Percentiles rank a stretch among this genome's conserved stretches.
Evolutionary conservation across 64 coral and sea anemone genomes (phyloP).

Genomic region (Pachyseris speciosa): DNA sequence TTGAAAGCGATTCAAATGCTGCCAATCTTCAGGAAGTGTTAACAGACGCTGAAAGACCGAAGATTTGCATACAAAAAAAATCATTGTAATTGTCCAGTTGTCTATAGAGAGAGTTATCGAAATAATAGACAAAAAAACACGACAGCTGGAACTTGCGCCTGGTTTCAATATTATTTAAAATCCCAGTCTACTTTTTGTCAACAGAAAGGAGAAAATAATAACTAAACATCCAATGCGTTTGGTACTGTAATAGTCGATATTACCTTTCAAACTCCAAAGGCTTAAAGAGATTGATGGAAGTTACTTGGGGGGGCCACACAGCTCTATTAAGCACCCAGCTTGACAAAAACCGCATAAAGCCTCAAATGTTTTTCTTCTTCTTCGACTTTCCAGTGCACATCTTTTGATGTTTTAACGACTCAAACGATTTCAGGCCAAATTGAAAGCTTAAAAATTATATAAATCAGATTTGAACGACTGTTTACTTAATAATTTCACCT

Average conservation of each 20-base stretch:
- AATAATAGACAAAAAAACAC: neutral
- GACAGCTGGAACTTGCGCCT: neutral
- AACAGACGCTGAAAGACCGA: neutral
- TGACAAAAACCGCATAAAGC: neutral
- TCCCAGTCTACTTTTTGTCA: neutral
- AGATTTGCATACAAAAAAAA: neutral
- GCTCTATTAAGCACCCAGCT: neutral
- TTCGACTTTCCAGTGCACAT: neutral
- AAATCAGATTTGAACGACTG: neutral
- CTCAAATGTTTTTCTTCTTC: neutral
- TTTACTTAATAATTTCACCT: neutral
- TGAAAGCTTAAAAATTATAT: neutral
- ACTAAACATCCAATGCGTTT: neutral
- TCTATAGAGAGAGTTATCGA: neutral
- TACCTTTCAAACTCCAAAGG: neutral
- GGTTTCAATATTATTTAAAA: neutral
- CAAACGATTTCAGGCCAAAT: no score
- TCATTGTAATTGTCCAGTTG: neutral
- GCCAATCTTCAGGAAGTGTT: neutral
- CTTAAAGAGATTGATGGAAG: neutral
- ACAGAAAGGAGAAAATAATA: neutral
- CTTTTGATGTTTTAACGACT: neutral
- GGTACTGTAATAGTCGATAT: neutral
- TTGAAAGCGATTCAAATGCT: neutral
- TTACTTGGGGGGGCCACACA: neutral